A percentile compares a stretch with the other conserved stretches of the same genome.
Evolutionary conservation across 2,113 vertebrate species (phyloP).

Genomic region (Brachypodius melanocephalos): DNA sequence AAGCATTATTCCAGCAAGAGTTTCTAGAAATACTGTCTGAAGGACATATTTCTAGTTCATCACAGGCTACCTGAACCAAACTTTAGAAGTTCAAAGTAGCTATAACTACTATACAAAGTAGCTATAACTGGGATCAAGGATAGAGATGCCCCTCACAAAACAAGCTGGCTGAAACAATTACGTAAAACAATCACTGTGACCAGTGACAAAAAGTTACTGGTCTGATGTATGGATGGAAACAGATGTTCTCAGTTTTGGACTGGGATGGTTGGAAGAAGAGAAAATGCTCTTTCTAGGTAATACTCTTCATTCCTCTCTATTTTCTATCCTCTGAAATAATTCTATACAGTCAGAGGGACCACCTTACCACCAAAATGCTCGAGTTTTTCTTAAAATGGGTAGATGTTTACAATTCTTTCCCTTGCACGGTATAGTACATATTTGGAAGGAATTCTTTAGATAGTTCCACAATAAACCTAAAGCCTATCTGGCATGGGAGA

Average conservation of each 20-base stretch:
- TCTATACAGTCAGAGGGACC: not conserved
- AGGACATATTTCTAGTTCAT: not conserved
- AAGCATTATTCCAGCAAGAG: not conserved
- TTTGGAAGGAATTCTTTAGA: not conserved
- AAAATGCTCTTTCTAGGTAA: not conserved
- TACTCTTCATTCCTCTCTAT: not conserved
- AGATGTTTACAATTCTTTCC: not conserved
- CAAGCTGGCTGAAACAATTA: not conserved
- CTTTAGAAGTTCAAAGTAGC: not conserved
- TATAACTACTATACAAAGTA: not conserved
- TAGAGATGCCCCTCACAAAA: not conserved
- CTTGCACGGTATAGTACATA: not conserved
- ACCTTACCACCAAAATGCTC: not conserved
- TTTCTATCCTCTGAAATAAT: not conserved
- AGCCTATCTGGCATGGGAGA: not conserved
- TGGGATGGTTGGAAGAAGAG: not conserved
- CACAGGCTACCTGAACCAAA: not conserved
- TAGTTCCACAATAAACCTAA: not conserved
- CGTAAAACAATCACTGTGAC: not conserved
- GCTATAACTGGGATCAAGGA: not conserved
- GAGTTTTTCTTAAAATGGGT: not conserved
- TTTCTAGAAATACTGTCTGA: not conserved
- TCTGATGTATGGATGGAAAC: not conserved
- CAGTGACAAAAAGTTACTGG: not conserved
- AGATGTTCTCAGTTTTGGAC: not conserved